A percentile compares a stretch with the other conserved stretches of the same genome.
Evolutionary conservation across 2,113 vertebrate species (phyloP).

Genomic region (Gobio gobio): DNA sequence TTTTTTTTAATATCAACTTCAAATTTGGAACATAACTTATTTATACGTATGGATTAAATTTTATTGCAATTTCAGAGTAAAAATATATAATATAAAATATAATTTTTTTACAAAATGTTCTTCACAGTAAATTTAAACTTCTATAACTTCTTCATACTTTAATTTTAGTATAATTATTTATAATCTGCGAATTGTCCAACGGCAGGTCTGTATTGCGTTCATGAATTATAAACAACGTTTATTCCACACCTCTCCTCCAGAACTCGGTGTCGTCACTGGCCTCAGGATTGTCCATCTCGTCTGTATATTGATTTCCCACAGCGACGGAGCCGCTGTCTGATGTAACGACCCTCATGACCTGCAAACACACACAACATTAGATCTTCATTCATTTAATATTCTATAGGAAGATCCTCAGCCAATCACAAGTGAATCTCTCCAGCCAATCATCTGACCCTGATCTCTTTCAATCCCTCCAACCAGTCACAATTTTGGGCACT

Average conservation of each 20-base stretch:
- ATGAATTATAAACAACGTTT: too few species aligned
- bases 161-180: too few species aligned
- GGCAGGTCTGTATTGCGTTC: too few species aligned
- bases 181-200: too few species aligned
- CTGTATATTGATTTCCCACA: slow-evolving; percentile 41
- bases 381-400: neutral
- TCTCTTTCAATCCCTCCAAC: neutral
- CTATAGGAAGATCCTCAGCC: neutral
- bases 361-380: neutral
- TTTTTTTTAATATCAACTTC: too few species aligned
- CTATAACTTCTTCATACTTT: too few species aligned
- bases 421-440: neutral
- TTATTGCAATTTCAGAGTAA: too few species aligned
- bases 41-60: too few species aligned
- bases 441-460: neutral
- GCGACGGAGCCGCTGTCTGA: neutral
- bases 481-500: neutral
- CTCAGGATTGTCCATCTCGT: slow-evolving; percentile 49
- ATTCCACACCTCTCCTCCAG: slow-evolving; percentile 59
- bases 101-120: too few species aligned
- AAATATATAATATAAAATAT: too few species aligned
- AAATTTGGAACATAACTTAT: too few species aligned
- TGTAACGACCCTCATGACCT: slow-evolving; percentile 38
- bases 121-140: too few species aligned
- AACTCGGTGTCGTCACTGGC: slow-evolving; percentile 46